These are phyloP conservation scores for Hycleus phaleratus DNA, from an alignment of 1,140 invertebrate species.

Conservation along the genomic window DNA sequence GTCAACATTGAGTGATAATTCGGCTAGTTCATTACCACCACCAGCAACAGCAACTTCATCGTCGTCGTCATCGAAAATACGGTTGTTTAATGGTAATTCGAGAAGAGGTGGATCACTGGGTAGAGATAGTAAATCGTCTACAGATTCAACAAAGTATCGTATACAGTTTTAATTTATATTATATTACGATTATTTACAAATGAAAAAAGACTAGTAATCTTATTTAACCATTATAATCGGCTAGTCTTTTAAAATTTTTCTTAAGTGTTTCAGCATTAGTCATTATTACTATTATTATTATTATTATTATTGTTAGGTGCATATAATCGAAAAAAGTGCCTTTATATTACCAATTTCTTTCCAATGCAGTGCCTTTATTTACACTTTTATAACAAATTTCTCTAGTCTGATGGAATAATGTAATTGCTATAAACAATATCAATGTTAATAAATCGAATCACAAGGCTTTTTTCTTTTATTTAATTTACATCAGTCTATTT, in stretches of 20 bases:
- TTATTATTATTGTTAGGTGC: too few species aligned
- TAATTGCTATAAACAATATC: too few species aligned
- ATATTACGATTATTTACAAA: constrained; percentile 14
- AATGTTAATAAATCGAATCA: not conserved
- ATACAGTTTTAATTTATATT: constrained; percentile 52
- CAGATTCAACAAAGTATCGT: constrained; percentile 54
- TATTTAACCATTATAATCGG: too few species aligned
- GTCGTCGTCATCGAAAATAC: constrained; percentile 46
- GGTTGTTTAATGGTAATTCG: constrained; percentile 43
- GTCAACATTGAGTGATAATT: constrained; percentile 49
- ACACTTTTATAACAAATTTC: too few species aligned
- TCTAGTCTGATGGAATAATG: too few species aligned
- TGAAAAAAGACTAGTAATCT: not conserved
- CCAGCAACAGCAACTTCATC: constrained; percentile 47
- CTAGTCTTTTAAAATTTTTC: not conserved
- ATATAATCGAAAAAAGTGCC: too few species aligned
- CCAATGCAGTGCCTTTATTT: too few species aligned
- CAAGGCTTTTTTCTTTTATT: not conserved
- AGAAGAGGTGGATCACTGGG: constrained; percentile 49
- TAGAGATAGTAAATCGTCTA: constrained; percentile 47
- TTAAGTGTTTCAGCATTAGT: not conserved
- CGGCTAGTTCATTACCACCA: constrained; percentile 50
- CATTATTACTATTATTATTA: too few species aligned
- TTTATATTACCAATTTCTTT: too few species aligned
- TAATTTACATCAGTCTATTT: not conserved